Base-by-base conservation (phyloP, 2,888 invertebrate species). In the Conchocele bisecta region DNA sequence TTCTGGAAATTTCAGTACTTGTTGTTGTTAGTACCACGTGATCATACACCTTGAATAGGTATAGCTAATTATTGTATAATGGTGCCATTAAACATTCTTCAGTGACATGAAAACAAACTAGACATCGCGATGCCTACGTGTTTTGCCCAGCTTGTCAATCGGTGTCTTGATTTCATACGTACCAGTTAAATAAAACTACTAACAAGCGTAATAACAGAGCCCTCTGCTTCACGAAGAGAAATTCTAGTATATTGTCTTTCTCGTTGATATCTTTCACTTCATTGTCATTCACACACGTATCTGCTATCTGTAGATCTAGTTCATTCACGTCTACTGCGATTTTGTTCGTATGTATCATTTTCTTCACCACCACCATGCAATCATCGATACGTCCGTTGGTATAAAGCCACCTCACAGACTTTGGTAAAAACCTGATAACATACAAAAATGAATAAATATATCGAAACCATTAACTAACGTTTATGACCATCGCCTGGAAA, bases 371-470 rank as follows among this genome's bases (percentile, higher is more conserved):
- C 6, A 17, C 31, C 24, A 80, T 79, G 2, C 81, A 83, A 50
- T 85, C 81, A 22, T 73, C 46, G 3, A 69, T 24, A 3, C 79
- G 57, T 1, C 76, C 79, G 44, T 79, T 71, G 13, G 64, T 71
- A 9, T 82, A 54, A 26, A 85, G 61, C 85, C 85, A 85, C 26
- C 85, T 63, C 13, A 83, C 81, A 9, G 85, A 85, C 56, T 85
- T 82, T 0, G 83, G 81, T 6, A 85, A 56, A 17, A 82, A 35
- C 79, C 85, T 85, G 37, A 20, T 85, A 11, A 42, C 9, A 57
- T 33, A 51, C n/a, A 24, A n/a, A n/a, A n/a, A n/a, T 35, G 15
- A 35, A 13, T 35, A 35, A 35, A 13, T 13, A 35, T 35, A 35
- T 35, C 37, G 37, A 35, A 35, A 13, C n/a, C n/a, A 13, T 11